phyloP scores from a whole-genome alignment of 2,113 vertebrate genomes.

The Nestor notabilis region DNA sequence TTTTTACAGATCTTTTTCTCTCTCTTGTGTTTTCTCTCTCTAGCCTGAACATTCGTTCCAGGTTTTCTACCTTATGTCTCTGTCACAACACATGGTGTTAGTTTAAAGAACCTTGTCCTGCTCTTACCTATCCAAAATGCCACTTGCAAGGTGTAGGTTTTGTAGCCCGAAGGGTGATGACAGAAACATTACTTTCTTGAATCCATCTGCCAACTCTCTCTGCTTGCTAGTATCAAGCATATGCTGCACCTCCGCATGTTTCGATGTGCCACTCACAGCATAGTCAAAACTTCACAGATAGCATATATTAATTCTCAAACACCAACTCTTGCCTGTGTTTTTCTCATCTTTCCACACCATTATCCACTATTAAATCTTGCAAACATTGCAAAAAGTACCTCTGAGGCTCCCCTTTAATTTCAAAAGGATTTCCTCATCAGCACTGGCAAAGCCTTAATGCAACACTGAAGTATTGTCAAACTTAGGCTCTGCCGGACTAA shows the following conservation, averaged over 20 bases:
- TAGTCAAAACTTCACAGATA: not conserved
- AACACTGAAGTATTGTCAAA: not conserved
- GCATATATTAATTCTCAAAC: not conserved
- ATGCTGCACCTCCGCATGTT: not conserved
- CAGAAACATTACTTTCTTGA: not conserved
- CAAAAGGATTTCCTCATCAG: not conserved
- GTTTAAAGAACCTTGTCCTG: not conserved
- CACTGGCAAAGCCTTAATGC: not conserved
- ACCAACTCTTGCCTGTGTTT: not conserved
- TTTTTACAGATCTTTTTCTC: not conserved
- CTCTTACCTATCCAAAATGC: not conserved
- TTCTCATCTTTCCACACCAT: not conserved
- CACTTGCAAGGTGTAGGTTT: not conserved
- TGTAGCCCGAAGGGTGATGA: not conserved
- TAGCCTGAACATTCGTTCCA: not conserved
- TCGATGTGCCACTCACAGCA: not conserved
- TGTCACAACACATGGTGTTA: rapidly evolving
- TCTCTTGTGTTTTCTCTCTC: not conserved
- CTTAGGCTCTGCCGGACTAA: not conserved
- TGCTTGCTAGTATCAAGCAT: not conserved
- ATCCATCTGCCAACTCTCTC: not conserved
- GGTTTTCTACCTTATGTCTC: not conserved
- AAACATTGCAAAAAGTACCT: not conserved
- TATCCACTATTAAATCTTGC: not conserved
- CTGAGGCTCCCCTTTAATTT: not conserved